Evolutionary conservation across 2,797 vertebrate genomes (phyloP).

Genomic region (Rachycentron canadum): DNA sequence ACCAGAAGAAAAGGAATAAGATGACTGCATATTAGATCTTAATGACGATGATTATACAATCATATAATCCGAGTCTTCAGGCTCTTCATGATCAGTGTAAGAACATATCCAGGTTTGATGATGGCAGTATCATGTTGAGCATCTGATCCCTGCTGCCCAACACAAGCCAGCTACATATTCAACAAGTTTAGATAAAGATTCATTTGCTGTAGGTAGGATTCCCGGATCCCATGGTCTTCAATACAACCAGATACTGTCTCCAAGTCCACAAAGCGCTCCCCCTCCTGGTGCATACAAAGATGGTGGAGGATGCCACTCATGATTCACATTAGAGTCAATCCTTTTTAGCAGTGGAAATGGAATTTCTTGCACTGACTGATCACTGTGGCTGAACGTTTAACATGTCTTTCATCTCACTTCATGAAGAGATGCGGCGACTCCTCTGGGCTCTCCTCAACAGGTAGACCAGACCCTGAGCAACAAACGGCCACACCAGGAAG

Average conservation of each 20-base stretch:
- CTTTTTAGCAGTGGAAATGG: constrained; percentile 6
- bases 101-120: not conserved
- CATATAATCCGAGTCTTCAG: not conserved
- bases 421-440: constrained; percentile 63
- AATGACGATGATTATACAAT: not conserved
- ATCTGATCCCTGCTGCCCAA: not conserved
- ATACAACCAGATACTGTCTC: not conserved
- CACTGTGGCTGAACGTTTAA: not conserved
- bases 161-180: not conserved
- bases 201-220: not conserved
- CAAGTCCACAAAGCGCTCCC: not conserved
- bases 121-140: not conserved
- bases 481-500: constrained; percentile 92
- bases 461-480: constrained; percentile 89
- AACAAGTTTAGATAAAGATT: constrained; percentile 6
- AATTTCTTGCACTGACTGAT: not conserved
- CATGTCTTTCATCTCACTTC: constrained; percentile 34
- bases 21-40: not conserved
- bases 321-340: not conserved
- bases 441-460: constrained; percentile 76
- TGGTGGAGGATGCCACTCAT: not conserved
- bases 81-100: not conserved
- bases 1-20: not conserved
- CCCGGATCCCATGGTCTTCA: constrained; percentile 26
- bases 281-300: not conserved